Conservation (phyloP, 64 coral and sea anemone genomes). For the Orbicella faveolata region DNA sequence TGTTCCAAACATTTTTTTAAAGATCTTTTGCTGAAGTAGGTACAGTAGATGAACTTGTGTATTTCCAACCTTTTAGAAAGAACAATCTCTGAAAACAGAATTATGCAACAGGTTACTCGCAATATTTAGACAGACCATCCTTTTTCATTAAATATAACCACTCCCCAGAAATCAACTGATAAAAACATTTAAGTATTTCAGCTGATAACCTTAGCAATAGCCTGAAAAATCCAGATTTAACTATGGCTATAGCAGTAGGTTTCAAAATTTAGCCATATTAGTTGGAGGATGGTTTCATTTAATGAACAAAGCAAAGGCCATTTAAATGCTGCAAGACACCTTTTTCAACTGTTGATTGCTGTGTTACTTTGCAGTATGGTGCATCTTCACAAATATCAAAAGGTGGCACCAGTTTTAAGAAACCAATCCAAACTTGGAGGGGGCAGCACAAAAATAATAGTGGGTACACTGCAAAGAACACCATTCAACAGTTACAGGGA, state of each 20-base stretch:
- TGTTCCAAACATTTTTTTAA: background rate
- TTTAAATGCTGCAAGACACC: background rate
- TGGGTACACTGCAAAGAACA: constrained; percentile 22
- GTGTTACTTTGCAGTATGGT: constrained; percentile 30
- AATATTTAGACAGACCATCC: background rate
- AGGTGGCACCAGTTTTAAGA: no score
- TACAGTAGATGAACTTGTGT: background rate
- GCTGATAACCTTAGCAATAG: background rate
- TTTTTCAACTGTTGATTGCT: background rate
- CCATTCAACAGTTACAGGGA: background rate
- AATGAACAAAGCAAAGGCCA: background rate
- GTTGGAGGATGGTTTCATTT: background rate
- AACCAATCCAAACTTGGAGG: background rate
- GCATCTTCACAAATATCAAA: background rate
- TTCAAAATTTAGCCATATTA: background rate
- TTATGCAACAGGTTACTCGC: background rate
- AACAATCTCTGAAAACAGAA: constrained; percentile 18
- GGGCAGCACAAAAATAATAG: background rate
- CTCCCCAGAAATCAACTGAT: background rate
- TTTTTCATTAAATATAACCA: constrained; percentile 4
- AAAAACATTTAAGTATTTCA: background rate
- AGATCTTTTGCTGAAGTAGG: background rate
- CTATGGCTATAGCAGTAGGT: background rate
- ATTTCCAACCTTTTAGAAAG: background rate
- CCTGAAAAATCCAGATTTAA: background rate